Evolutionary conservation across 2,888 invertebrate species (phyloP).

Genomic region (Nymphalis polychloros): DNA sequence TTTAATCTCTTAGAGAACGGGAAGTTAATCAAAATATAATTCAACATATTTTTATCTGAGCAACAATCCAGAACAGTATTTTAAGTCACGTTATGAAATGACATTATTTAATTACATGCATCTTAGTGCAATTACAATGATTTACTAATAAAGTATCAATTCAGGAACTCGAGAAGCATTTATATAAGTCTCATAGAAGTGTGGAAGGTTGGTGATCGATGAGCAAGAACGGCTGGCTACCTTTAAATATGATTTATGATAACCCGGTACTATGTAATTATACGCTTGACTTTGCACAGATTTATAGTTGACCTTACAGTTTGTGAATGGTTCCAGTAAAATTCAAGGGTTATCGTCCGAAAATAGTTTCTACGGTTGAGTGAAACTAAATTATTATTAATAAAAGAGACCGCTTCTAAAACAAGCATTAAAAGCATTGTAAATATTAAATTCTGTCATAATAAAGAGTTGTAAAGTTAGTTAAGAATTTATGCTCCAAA

Average conservation of each 20-base stretch:
- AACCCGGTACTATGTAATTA: conserved; percentile 11
- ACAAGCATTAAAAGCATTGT: background rate
- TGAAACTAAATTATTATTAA: background rate
- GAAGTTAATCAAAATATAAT: no score
- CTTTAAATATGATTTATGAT: conserved; percentile 7
- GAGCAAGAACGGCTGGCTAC: background rate
- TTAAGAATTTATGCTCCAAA: no score
- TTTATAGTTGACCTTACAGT: conserved; percentile 11
- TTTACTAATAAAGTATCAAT: no score
- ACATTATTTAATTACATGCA: no score
- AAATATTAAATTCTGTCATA: no score
- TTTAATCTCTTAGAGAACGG: no score
- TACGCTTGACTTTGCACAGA: conserved; percentile 10
- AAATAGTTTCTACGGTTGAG: background rate
- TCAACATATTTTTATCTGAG: no score
- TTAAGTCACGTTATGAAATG: no score
- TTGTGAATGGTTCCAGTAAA: background rate
- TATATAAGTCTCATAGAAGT: background rate
- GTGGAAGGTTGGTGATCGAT: conserved; percentile 2
- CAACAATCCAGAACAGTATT: no score
- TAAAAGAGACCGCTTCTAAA: background rate
- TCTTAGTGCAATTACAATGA: no score
- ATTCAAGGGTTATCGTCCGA: conserved; percentile 2
- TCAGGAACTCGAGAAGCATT: no score
- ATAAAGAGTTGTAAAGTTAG: no score